phyloP scores from a whole-genome alignment of 2,797 vertebrate species.

The Loris lydekkerianus region DNA sequence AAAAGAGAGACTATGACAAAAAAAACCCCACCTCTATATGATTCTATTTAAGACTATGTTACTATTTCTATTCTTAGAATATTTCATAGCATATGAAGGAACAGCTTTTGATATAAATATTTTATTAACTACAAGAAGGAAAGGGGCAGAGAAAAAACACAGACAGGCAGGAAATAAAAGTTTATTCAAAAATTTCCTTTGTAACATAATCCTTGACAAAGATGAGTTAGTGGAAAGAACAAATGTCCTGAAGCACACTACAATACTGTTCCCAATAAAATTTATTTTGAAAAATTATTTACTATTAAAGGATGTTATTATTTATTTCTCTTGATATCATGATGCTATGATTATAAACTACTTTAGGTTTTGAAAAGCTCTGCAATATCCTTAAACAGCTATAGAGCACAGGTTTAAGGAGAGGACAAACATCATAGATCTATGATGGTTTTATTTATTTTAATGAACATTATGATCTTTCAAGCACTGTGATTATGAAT shows the following conservation, averaged over 20 bases:
- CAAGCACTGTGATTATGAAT: not conserved
- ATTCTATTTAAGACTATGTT: conserved; percentile 61
- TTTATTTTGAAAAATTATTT: conserved; percentile 65
- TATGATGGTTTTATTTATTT: conserved; percentile 13
- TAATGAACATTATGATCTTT: conserved; percentile 49
- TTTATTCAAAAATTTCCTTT: conserved; percentile 82
- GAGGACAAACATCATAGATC: not conserved
- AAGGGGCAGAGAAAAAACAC: conserved; percentile 78
- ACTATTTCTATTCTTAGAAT: conserved; percentile 35
- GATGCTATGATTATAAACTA: not conserved
- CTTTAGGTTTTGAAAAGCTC: conserved; percentile 17
- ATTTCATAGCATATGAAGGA: conserved; percentile 66
- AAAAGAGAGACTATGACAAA: conserved; percentile 22
- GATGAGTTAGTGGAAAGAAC: conserved; percentile 84
- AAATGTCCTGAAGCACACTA: conserved; percentile 74
- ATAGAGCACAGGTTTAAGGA: not conserved
- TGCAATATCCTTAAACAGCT: conserved; percentile 41
- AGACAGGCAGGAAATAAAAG: conserved; percentile 83
- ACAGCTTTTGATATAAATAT: conserved; percentile 72
- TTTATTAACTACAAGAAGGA: conserved; percentile 81
- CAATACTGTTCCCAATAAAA: conserved; percentile 75
- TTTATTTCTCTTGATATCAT: conserved; percentile 43
- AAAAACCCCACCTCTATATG: not conserved
- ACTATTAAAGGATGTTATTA: not conserved
- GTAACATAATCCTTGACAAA: conserved; percentile 79